Conservation (phyloP, 2,888 invertebrate species). For the Ecliptopera silaceata region DNA sequence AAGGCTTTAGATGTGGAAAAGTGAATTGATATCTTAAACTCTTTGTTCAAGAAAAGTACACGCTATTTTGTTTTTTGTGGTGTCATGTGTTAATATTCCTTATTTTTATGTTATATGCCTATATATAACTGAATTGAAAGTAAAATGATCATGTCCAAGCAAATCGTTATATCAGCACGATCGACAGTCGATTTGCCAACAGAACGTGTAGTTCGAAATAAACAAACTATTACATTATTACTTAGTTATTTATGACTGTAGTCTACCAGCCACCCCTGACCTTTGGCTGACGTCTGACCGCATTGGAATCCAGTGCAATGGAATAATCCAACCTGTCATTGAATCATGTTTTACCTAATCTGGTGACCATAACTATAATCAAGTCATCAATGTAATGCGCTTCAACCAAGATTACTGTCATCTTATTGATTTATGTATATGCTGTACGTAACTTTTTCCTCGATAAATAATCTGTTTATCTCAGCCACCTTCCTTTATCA, state of each 20-base stretch:
- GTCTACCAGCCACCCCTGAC: conserved; percentile 44
- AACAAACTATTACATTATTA: conserved; percentile 6
- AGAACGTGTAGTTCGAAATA: conserved; percentile 20
- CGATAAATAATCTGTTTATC: neutral
- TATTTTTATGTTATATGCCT: too few relatives aligned
- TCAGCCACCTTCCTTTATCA: neutral
- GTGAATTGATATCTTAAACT: too few relatives aligned
- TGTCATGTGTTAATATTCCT: too few relatives aligned
- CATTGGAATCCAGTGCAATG: conserved; percentile 43
- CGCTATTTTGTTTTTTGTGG: too few relatives aligned
- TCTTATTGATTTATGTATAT: neutral
- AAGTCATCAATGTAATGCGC: neutral
- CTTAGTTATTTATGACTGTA: conserved; percentile 28
- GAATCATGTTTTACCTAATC: conserved; percentile 1
- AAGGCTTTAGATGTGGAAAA: too few relatives aligned
- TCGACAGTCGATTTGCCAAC: conserved; percentile 27
- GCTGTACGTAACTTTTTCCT: neutral
- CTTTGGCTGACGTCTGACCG: conserved; percentile 47
- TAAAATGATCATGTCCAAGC: conserved; percentile 22
- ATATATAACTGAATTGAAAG: too few relatives aligned
- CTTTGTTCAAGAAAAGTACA: too few relatives aligned
- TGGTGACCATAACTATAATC: neutral
- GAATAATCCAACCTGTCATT: conserved; percentile 8
- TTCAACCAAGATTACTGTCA: neutral
- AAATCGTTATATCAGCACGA: conserved; percentile 24